Base-by-base conservation (phyloP, 2,113 vertebrate genomes). In the Epinephelus cyanopodus region DNA sequence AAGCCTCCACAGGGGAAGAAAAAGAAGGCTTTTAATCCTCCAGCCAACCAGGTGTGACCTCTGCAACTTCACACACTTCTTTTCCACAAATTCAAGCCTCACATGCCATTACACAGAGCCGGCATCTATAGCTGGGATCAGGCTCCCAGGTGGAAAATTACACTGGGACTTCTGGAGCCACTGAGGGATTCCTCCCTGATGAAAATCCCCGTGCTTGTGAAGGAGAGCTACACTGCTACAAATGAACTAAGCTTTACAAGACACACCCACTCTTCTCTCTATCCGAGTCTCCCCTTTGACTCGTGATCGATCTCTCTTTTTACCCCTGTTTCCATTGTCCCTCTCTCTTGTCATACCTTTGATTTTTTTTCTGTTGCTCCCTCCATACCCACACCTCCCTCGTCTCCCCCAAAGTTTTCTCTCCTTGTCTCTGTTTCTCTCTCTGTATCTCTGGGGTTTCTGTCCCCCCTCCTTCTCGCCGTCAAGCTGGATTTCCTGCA, bases 401-500 rank as follows among this genome's bases (percentile, higher is more conserved):
- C 53, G 4, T 25, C 58, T 45, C 21, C 3, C 47, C 17, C 10
- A 3, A 29, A 2, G 29, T 47, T 77, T 10, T 74, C 33, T 37
- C 60, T 76, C 50, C 42, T 62, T 2, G 0, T 13, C 9, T 79
- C 62, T 42, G 18, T 79, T 70, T 76, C 33, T 42, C 17, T 78
- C n/a, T 74, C 21, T 75, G 37, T 67, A 19, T 76, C 33, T 83
- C 53, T 67, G 48, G 74, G 71, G 57, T 57, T 75, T 64, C 66
- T 27, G 45, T 53, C 74, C 76, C 69, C 42, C 42, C 37, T 75
- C 42, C 37, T 75, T 21, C 21, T 69, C 54, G 23, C 53, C 78
- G 82, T 75, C 89, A 92, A 88, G 85, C 92, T 95, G 94, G 94
- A 95, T 92, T 94, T 94, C 84, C 88, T 95, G 63, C 93, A 97